A percentile compares a stretch with the other conserved stretches of the same genome.
Conservation (phyloP, 2,888 invertebrate species). For the Phaonia tiefii region DNA sequence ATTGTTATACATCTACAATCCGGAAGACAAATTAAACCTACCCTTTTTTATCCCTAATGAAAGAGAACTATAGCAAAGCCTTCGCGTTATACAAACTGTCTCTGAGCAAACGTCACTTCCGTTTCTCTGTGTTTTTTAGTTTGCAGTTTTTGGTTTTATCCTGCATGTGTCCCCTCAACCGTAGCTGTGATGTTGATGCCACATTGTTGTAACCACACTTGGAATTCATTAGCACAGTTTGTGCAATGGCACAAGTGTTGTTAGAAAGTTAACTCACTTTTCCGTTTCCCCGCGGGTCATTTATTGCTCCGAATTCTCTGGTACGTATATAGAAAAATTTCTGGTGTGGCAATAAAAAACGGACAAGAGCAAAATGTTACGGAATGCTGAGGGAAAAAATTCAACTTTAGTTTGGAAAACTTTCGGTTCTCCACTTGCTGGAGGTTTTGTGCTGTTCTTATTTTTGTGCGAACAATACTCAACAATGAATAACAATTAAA, state of each 20-base stretch:
- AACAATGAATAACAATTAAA: conserved; percentile 65
- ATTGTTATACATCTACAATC: no score
- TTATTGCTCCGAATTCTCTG: not conserved
- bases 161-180: not conserved
- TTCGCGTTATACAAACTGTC: no score
- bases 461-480: conserved; percentile 11
- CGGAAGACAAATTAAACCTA: no score
- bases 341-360: not conserved
- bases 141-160: no score
- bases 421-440: conserved; percentile 23
- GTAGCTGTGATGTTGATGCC: conserved; percentile 47
- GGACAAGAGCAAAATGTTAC: not conserved
- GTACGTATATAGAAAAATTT: conserved; percentile 49
- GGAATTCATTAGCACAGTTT: conserved; percentile 65
- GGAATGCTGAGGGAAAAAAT: conserved; percentile 36
- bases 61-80: no score
- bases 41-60: no score
- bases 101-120: no score
- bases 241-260: conserved; percentile 47
- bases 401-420: conserved; percentile 16
- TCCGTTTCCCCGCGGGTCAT: not conserved
- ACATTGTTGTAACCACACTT: conserved; percentile 60
- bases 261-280: conserved; percentile 55
- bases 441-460: not conserved
- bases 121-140: no score